Conservation (phyloP, 2,888 invertebrate species). For the Fragum fragum region DNA sequence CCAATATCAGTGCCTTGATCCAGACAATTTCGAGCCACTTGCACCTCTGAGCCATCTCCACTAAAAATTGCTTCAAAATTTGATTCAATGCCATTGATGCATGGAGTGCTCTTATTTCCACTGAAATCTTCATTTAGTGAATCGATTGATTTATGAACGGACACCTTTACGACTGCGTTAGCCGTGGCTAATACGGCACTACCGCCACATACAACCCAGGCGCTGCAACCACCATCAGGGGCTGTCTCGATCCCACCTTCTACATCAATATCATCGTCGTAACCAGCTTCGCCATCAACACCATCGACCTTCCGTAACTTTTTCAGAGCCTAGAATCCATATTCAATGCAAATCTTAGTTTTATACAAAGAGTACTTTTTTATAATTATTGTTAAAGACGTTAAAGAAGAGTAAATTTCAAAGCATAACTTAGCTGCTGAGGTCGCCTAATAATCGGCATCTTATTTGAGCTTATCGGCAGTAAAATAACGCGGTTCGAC, state of each 20-base stretch:
- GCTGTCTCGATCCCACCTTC: conserved; percentile 21
- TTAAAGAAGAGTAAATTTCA: no score
- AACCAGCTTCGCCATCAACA: not conserved
- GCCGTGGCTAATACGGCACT: conserved; percentile 29
- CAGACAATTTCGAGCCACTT: not conserved
- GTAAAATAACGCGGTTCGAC: no score
- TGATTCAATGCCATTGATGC: not conserved
- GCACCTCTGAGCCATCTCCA: not conserved
- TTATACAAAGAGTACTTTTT: not conserved
- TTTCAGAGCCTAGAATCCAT: conserved; percentile 2
- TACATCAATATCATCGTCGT: not conserved
- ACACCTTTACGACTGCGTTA: conserved; percentile 22
- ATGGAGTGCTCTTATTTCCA: not conserved
- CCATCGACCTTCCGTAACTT: not conserved
- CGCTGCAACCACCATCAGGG: conserved; percentile 30
- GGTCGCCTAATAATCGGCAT: no score
- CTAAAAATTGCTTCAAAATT: conserved; percentile 14
- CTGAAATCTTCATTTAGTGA: conserved; percentile 16
- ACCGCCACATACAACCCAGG: conserved; percentile 32
- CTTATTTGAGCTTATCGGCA: no score
- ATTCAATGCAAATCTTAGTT: not conserved
- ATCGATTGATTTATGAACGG: conserved; percentile 25
- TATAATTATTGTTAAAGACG: not conserved
- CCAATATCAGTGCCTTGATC: not conserved
- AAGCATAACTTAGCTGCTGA: no score